Evolutionary conservation across 2,797 vertebrate species (phyloP).

Genomic region (Myotis myotis): DNA sequence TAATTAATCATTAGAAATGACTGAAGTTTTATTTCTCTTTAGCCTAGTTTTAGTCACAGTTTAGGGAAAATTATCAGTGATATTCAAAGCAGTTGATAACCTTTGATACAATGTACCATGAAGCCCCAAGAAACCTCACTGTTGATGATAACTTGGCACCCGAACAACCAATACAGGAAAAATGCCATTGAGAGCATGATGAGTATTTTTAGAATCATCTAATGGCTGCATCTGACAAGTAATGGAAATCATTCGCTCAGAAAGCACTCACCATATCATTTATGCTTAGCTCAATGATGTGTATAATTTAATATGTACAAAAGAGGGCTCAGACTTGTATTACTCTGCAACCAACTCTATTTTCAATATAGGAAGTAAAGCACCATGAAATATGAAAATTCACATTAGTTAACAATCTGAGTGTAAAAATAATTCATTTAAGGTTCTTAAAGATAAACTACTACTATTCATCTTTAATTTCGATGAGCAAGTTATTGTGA

Average conservation of each 20-base stretch:
- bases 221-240: conserved; percentile 29
- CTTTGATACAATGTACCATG: background rate
- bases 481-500: background rate
- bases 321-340: background rate
- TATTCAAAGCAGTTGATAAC: background rate
- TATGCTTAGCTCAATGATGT: conserved; percentile 49
- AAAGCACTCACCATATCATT: conserved; percentile 46
- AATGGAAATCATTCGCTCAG: conserved; percentile 58
- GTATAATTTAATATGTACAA: conserved; percentile 40
- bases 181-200: background rate
- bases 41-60: background rate
- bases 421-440: background rate
- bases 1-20: conserved; percentile 34
- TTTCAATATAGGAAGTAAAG: background rate
- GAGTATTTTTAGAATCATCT: conserved; percentile 50
- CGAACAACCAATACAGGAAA: background rate
- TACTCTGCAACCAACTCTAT: background rate
- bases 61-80: background rate
- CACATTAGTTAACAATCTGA: background rate
- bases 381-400: background rate
- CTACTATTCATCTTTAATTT: background rate
- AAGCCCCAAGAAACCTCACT: conserved; percentile 28
- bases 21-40: background rate
- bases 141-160: conserved; percentile 7
- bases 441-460: conserved; percentile 37